These are phyloP conservation scores for Saccopteryx bilineata DNA, from an alignment of 2,113 vertebrate genomes.

Conservation along the genomic window DNA sequence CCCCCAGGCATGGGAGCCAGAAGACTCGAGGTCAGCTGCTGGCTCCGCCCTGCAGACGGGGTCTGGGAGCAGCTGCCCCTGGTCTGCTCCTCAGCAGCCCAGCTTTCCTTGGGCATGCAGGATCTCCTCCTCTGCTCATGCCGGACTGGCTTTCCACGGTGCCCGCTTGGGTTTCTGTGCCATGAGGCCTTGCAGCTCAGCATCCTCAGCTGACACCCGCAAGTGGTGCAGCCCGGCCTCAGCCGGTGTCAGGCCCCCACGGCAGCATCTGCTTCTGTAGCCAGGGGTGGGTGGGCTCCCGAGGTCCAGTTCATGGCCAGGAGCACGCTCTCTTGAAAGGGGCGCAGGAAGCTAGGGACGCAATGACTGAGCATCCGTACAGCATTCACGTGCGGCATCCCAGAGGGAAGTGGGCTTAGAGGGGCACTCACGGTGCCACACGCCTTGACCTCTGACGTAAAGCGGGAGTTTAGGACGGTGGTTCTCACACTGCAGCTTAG, in stretches of 20 bases:
- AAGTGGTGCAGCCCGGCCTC: neutral
- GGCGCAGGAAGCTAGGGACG: too few species aligned
- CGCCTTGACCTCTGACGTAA: neutral
- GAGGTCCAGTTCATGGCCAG: neutral
- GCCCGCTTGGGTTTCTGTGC: neutral
- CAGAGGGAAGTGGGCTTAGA: neutral
- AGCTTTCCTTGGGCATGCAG: neutral
- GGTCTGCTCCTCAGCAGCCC: neutral
- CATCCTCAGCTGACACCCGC: neutral
- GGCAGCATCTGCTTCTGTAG: neutral
- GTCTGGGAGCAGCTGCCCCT: neutral
- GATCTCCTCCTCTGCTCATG: neutral
- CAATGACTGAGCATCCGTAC: neutral
- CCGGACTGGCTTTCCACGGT: neutral
- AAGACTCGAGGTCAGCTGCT: neutral
- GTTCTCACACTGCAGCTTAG: neutral
- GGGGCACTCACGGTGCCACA: neutral
- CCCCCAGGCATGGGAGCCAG: neutral
- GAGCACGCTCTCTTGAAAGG: neutral
- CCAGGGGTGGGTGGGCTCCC: neutral
- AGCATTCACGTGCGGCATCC: neutral
- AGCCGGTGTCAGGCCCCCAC: neutral
- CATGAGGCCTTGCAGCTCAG: neutral
- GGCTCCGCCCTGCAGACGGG: too few species aligned
- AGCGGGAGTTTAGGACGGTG: neutral